Percentiles rank a stretch among this genome's conserved stretches.
These are phyloP conservation scores for Meloidogyne chitwoodi DNA, from an alignment of 1,140 invertebrate genomes.

Conservation along the genomic window DNA sequence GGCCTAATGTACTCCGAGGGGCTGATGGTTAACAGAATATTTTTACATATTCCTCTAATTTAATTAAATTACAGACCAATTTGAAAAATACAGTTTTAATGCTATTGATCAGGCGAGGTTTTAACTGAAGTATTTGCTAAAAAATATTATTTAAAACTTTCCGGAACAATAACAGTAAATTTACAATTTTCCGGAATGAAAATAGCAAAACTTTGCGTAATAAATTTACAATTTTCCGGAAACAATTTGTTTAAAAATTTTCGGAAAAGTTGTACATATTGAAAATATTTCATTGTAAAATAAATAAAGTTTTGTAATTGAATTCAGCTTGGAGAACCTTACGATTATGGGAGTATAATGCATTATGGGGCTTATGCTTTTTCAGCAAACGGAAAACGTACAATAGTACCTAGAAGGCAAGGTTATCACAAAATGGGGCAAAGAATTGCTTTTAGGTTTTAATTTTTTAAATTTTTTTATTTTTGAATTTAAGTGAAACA, in stretches of 20 bases:
- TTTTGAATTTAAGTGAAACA: slow-evolving; percentile 55
- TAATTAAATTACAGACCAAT: slow-evolving; percentile 43
- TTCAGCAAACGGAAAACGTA: slow-evolving; percentile 62
- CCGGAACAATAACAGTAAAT: slow-evolving; percentile 10
- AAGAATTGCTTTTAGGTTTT: slow-evolving; percentile 60
- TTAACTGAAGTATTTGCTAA: neutral
- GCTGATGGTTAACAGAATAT: slow-evolving; percentile 34
- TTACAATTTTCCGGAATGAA: neutral
- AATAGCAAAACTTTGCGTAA: too few species aligned
- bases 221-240: slow-evolving; percentile 18
- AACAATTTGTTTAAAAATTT: too few species aligned
- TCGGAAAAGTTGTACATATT: neutral
- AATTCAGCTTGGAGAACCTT: slow-evolving; percentile 32
- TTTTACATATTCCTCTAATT: neutral
- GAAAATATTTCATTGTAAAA: slow-evolving; percentile 18
- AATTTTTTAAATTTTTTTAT: slow-evolving; percentile 13
- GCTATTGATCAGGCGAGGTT: slow-evolving; percentile 51
- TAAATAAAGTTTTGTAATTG: too few species aligned
- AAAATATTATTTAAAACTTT: slow-evolving; percentile 32
- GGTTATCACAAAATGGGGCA: slow-evolving; percentile 62
- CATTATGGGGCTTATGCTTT: slow-evolving; percentile 66
- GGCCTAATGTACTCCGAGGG: slow-evolving; percentile 55
- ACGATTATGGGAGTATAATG: slow-evolving; percentile 62
- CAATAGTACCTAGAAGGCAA: slow-evolving; percentile 64
- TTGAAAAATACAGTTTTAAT: slow-evolving; percentile 58